Base-by-base conservation (phyloP, 1,140 invertebrate genomes). In the Uloborus diversus region DNA sequence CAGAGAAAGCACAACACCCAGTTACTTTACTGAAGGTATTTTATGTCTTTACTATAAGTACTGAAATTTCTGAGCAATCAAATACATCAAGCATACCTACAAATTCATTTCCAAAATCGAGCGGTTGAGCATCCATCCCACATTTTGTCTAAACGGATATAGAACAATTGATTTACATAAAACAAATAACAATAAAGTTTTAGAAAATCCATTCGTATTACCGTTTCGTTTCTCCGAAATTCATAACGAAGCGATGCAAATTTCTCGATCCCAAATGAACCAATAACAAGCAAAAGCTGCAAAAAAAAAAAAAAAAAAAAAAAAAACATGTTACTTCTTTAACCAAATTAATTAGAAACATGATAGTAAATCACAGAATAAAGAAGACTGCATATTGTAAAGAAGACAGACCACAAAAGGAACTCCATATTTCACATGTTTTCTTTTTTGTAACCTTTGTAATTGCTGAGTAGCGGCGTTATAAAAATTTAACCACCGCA, bases 231-330 rank as follows among this genome's bases (percentile, higher is more conserved):
- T 61, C 30, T 70, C 28, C 57, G 57, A 20, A 80, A 61, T 62
- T 81, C 80, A 79, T 81, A 81, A 30, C 80, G 73, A 13, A 81
- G 66, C 13, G 62, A 62, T 13, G 80, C 57, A 79, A 81, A 81
- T 13, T 61, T 14, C 11, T 57, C 25, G 1, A 81, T 14, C 5
- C 71, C 73, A 53, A 79, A 61, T 20, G 73, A 81, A 51, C 73
- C 80, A 25, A 59, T 23, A 49, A 78, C 25, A 17, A 81, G 13
- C 23, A 81, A 79, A 32, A 64, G 23, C 70, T 64, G 28, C 11
- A 30, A 47, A 4, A 17, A 4, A 33, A 33, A 56, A 33, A 27
- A 56, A 32, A 32, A 4, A 51, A 27, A n/a, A 27, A 11, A n/a
- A n/a, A n/a, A 57, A 27, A n/a, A 23, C n/a, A 3, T 57, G 13